Percentiles rank a stretch among this genome's conserved stretches.
phyloP scores from a whole-genome alignment of 2,797 vertebrate genomes.

The Melopsittacus undulatus region DNA sequence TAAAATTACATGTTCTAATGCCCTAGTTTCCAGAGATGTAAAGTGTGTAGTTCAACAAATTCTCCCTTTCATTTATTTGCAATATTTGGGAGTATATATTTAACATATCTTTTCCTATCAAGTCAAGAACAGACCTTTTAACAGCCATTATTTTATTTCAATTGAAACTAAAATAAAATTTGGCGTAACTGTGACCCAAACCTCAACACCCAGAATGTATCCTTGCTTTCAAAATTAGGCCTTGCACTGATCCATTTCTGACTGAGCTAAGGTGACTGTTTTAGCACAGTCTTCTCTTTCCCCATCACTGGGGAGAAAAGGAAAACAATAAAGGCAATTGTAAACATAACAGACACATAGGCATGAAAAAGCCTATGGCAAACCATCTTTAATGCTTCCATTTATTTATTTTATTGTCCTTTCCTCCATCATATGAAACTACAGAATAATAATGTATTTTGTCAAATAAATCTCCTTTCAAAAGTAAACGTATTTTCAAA shows the following conservation, averaged over 20 bases:
- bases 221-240: neutral
- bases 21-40: neutral
- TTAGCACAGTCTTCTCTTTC: neutral
- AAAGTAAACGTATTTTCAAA: neutral
- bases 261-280: neutral
- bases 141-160: neutral
- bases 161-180: slow-evolving; percentile 10
- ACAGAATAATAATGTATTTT: neutral
- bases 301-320: neutral
- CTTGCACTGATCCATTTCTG: neutral
- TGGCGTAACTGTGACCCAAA: neutral
- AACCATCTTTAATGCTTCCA: neutral
- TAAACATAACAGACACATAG: neutral
- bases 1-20: neutral
- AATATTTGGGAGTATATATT: neutral
- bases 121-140: neutral
- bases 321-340: neutral
- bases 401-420: neutral
- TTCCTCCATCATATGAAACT: neutral
- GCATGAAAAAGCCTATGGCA: neutral
- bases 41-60: neutral
- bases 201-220: neutral
- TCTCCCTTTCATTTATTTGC: neutral
- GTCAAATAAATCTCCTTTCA: neutral
- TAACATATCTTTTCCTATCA: neutral